phyloP scores from a whole-genome alignment of 1,140 invertebrate genomes.

The Panagrolaimus sp. region DNA sequence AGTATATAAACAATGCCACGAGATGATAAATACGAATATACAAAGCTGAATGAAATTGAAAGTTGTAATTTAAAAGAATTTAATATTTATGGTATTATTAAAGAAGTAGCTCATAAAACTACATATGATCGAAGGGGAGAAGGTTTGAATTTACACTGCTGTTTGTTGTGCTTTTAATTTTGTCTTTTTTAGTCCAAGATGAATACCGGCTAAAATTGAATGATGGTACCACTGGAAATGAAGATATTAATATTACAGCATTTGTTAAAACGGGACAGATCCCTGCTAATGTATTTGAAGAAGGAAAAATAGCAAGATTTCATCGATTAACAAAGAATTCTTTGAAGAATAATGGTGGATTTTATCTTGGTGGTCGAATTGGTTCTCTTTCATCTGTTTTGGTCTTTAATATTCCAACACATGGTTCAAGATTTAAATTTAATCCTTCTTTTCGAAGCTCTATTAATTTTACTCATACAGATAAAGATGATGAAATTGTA shows the following conservation, averaged over 20 bases:
- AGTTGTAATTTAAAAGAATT: not conserved
- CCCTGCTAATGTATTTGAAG: too few relatives aligned
- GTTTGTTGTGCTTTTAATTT: not conserved
- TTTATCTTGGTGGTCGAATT: not conserved
- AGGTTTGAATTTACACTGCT: not conserved
- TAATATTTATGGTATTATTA: not conserved
- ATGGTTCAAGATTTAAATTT: not conserved
- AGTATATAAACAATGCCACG: too few relatives aligned
- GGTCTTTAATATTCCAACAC: not conserved
- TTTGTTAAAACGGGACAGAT: not conserved
- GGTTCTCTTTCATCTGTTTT: not conserved
- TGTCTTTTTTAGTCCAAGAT: not conserved
- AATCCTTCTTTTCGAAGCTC: not conserved
- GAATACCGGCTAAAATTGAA: slow-evolving; percentile 1
- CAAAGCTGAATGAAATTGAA: too few relatives aligned
- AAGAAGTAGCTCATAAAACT: not conserved
- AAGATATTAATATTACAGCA: not conserved
- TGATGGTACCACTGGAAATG: not conserved
- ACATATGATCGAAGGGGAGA: not conserved
- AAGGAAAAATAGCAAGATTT: not conserved
- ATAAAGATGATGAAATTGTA: not conserved
- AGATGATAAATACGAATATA: too few relatives aligned
- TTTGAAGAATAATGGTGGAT: not conserved
- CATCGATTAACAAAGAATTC: not conserved
- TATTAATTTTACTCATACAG: not conserved